Evolutionary conservation across 1,140 invertebrate genomes (phyloP).

Genomic region (Drosophila melanogaster): Release_6_plus_ISO1_MT NC_004354.4:16259001-16259500

Average conservation of each 20-base stretch:
- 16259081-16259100: too few species aligned
- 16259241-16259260: conserved; percentile 9
- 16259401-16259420: conserved; percentile 47
- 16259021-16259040: conserved; percentile 16
- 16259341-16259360: conserved; percentile 54
- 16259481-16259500: conserved; percentile 9
- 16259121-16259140: conserved; percentile 5
- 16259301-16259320: not conserved
- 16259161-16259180: conserved; percentile 59
- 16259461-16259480: too few species aligned
- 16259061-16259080: too few species aligned
- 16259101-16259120: conserved; percentile 36
- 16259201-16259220: not conserved
- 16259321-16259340: conserved; percentile 31
- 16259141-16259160: conserved; percentile 46
- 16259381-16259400: conserved; percentile 81
- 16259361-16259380: conserved; percentile 47
- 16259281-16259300: conserved; percentile 3
- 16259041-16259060: conserved; percentile 4
- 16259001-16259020: conserved; percentile 7
- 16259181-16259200: conserved; percentile 39
- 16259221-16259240: conserved; percentile 35
- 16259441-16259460: conserved; percentile 36
- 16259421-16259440: conserved; percentile 64
- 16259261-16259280: conserved; percentile 31